Evolutionary conservation across 2,113 vertebrate genomes (phyloP).

Genomic region (Elephantulus edwardii): DNA sequence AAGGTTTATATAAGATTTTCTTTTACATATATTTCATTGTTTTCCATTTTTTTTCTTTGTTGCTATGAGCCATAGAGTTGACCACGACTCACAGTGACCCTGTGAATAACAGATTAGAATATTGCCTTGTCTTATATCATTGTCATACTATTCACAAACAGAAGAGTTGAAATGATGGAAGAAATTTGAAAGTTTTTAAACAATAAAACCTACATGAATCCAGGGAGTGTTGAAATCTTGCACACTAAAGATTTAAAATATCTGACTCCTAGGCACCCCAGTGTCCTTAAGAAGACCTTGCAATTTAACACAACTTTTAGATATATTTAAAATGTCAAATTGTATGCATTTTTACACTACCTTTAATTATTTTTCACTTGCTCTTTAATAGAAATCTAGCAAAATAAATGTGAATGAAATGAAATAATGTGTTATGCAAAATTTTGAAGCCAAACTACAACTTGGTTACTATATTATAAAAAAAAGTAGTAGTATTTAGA

Average conservation of each 20-base stretch:
- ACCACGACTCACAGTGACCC: too few relatives aligned
- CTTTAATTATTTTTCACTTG: not conserved
- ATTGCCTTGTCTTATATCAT: too few relatives aligned
- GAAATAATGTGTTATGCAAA: constrained; percentile 33
- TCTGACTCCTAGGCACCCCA: not conserved
- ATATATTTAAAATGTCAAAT: constrained; percentile 52
- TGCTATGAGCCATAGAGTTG: too few relatives aligned
- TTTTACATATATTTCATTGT: not conserved
- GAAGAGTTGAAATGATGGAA: not conserved
- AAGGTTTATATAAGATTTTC: too few relatives aligned
- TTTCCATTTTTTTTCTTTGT: constrained; percentile 12
- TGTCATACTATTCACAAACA: not conserved
- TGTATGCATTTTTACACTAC: not conserved
- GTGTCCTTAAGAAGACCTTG: not conserved
- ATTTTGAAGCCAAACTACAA: not conserved
- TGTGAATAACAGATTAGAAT: too few relatives aligned
- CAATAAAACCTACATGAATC: not conserved
- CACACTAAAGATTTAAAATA: constrained; percentile 1
- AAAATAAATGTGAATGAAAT: not conserved
- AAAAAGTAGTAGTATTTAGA: constrained; percentile 3
- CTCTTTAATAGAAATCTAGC: constrained; percentile 19
- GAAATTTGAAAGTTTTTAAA: not conserved
- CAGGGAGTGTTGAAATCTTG: not conserved
- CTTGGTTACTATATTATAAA: not conserved
- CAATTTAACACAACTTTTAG: not conserved